These are phyloP conservation scores for Cheilosia vernalis DNA, from an alignment of 2,888 invertebrate species.

Conservation along the genomic window DNA sequence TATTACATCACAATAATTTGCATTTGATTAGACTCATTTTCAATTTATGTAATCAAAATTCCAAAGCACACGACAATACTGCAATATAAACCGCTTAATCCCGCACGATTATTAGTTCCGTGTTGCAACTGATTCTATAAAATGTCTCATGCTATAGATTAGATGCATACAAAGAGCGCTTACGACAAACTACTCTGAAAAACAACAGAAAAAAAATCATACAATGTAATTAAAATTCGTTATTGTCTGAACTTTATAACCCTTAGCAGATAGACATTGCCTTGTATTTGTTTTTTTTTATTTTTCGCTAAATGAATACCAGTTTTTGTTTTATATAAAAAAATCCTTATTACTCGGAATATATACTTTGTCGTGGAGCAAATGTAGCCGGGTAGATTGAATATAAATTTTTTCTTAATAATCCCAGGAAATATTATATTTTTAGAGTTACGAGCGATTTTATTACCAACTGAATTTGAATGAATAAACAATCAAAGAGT, in stretches of 20 bases:
- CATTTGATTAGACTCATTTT: conserved; percentile 52
- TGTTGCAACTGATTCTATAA: no score
- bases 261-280: conserved; percentile 20
- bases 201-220: background rate
- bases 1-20: conserved; percentile 49
- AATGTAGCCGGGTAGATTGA: background rate
- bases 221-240: conserved; percentile 27
- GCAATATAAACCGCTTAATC: no score
- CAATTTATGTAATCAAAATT: conserved; percentile 35
- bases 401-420: conserved; percentile 10
- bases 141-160: no score
- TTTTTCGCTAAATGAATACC: background rate
- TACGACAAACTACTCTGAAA: background rate
- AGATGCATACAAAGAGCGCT: background rate
- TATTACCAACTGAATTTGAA: background rate
- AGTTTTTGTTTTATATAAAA: conserved; percentile 1
- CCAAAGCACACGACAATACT: background rate
- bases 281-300: background rate
- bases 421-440: conserved; percentile 8
- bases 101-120: no score
- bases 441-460: conserved; percentile 24
- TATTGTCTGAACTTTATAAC: conserved; percentile 52
- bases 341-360: background rate
- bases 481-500: background rate
- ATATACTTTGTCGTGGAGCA: background rate